Evolutionary conservation across 1,140 invertebrate species (phyloP).

Genomic region (Drosophila pallidifrons): DNA sequence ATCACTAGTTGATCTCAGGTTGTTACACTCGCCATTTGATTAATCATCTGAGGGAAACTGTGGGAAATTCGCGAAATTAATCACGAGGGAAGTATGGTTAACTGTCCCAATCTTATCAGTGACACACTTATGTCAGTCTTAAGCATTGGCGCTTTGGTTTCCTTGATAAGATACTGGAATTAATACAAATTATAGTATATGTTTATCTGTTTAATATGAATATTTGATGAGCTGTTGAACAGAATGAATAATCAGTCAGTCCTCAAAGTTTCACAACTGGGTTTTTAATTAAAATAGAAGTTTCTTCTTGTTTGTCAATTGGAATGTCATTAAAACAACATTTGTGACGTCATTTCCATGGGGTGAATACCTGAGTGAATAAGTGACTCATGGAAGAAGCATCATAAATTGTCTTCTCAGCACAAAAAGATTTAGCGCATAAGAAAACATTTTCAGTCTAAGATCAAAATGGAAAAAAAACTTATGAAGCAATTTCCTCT

Average conservation of each 20-base stretch:
- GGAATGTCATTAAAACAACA: not conserved
- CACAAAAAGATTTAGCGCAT: constrained; percentile 4
- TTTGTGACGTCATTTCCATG: constrained; percentile 3
- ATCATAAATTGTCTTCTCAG: not conserved
- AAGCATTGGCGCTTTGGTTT: not conserved
- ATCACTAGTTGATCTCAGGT: not conserved
- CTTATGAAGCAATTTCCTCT: not conserved
- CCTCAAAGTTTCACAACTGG: not conserved
- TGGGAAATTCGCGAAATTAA: not conserved
- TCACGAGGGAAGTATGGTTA: not conserved
- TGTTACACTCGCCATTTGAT: constrained; percentile 2
- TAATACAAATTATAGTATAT: too few relatives aligned
- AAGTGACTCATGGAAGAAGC: constrained; percentile 8
- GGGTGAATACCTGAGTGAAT: too few relatives aligned
- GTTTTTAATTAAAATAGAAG: constrained; percentile 1
- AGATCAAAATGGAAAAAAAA: not conserved
- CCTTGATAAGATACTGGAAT: constrained; percentile 2
- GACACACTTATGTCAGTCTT: constrained; percentile 16
- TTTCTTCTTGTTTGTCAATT: not conserved
- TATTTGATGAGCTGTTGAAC: not conserved
- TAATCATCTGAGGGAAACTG: constrained; percentile 10
- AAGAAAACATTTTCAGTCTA: not conserved
- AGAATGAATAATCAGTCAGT: not conserved
- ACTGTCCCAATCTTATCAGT: constrained; percentile 3
- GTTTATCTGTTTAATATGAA: not conserved